Evolutionary conservation across 64 coral and sea anemone genomes (phyloP).

Genomic region (Stylophora pistillata): DNA sequence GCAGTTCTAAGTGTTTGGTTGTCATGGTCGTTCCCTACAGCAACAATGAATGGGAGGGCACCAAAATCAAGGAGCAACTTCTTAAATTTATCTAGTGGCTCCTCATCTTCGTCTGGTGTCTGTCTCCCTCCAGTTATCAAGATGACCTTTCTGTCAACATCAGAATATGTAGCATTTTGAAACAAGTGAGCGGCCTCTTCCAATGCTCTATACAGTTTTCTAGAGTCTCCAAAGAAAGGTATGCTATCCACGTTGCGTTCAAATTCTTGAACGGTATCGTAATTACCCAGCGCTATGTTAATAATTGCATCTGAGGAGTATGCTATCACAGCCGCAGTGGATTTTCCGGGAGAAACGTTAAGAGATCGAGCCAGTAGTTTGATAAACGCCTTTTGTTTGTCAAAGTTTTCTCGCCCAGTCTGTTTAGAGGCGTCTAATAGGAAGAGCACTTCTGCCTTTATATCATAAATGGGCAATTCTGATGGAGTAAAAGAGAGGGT

Average conservation of each 20-base stretch:
- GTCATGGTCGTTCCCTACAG: conserved; percentile 54
- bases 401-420: conserved; percentile 38
- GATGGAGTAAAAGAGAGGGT: background rate
- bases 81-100: conserved; percentile 35
- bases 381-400: conserved; percentile 66
- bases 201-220: conserved; percentile 74
- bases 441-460: conserved; percentile 55
- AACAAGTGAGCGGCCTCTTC: conserved; percentile 35
- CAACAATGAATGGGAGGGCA: conserved; percentile 60
- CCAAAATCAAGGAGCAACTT: conserved; percentile 46
- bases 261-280: conserved; percentile 8
- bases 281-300: conserved; percentile 33
- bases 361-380: conserved; percentile 60
- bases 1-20: conserved; percentile 23
- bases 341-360: conserved; percentile 38
- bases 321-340: conserved; percentile 45
- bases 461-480: conserved; percentile 18
- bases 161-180: background rate
- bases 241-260: conserved; percentile 31
- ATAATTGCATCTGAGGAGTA: conserved; percentile 46
- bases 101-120: conserved; percentile 4
- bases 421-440: conserved; percentile 69
- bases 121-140: conserved; percentile 71
- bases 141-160: conserved; percentile 44
- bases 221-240: conserved; percentile 26